Evolutionary conservation across 1,140 invertebrate genomes (phyloP), one percentile per base, ranked within the genome.

Genomic region (Fopius arisanus): DNA sequence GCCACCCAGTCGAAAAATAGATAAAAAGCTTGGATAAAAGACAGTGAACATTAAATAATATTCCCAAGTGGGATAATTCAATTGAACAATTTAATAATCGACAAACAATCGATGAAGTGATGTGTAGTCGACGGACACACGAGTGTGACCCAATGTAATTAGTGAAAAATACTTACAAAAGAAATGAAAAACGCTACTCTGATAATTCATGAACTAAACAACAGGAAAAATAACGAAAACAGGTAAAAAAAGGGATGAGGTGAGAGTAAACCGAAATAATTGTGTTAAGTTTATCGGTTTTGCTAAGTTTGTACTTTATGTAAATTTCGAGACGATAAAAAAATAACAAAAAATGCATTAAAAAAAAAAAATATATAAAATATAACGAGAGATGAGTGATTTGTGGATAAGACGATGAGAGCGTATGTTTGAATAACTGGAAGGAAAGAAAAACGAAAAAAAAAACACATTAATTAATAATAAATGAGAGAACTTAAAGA

Each of bases 241-340:
- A 16, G 5, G 43, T 16, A n/a, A n/a, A 48, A 4, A n/a, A 43
- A 2, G 7, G 16, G n/a, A 4, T 2, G 6, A 48, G 14, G 4
- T 5, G n/a, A 7, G 9, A 3, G 7, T 5, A 19, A 48, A 48
- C 16, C 43, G 43, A 48, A 3, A 84, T 69, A 75, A 79, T 84
- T 84, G 79, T 83, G 81, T 85, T 86, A 83, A 73, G 82, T 82
- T 84, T 81, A 82, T 78, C 80, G 82, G 77, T 85, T 86, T 87
- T 85, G 83, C 85, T 87, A 86, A 87, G 84, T 87, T 87, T 87
- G 86, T 88, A 87, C 81, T 86, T 83, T 86, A 86, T 86, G 83
- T 86, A 87, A 84, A 86, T 86, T 86, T 16, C 14, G 9, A 26
- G 21, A 23, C n/a, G 40, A 67, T 16, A 77, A 81, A 77, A 78